Percentiles rank a stretch among this genome's conserved stretches.
Evolutionary conservation across 2,888 invertebrate genomes (phyloP).

Genomic region (Macroteleia sp.): DNA sequence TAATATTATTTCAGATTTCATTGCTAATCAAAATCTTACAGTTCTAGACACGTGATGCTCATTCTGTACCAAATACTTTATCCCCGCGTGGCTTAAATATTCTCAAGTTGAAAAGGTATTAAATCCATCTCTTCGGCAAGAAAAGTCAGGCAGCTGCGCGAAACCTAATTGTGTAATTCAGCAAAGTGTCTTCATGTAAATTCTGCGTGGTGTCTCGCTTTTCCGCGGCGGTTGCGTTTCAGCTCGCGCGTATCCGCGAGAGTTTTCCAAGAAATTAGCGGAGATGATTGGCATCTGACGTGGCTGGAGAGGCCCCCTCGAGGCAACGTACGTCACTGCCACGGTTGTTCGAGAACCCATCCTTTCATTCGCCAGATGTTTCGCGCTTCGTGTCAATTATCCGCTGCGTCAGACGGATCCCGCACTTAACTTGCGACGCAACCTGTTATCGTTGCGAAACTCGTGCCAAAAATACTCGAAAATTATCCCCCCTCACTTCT

Average conservation of each 20-base stretch:
- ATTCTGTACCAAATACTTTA: too few species aligned
- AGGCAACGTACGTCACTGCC: constrained; percentile 78
- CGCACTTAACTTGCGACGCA: constrained; percentile 35
- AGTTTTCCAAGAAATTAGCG: constrained; percentile 82
- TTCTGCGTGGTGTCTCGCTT: constrained; percentile 19
- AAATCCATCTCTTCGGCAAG: constrained; percentile 27
- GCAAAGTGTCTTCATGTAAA: constrained; percentile 59
- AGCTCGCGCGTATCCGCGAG: constrained; percentile 70
- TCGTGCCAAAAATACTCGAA: constrained; percentile 24
- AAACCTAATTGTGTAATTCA: constrained; percentile 60
- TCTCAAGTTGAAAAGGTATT: constrained; percentile 42
- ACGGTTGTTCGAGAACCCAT: constrained; percentile 76
- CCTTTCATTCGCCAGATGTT: constrained; percentile 74
- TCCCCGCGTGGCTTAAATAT: too few species aligned
- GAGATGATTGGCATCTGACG: constrained; percentile 83
- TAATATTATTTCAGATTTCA: too few species aligned
- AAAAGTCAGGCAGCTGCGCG: constrained; percentile 43
- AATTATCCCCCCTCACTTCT: constrained; percentile 23
- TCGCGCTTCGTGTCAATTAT: constrained; percentile 78
- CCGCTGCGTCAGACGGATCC: constrained; percentile 46
- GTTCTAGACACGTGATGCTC: too few species aligned
- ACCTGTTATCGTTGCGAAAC: constrained; percentile 40
- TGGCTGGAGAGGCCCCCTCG: constrained; percentile 70
- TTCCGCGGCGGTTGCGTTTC: constrained; percentile 35
- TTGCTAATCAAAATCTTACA: too few species aligned